These are phyloP conservation scores for Narcine bancroftii DNA, from an alignment of 2,113 vertebrate species.

Conservation along the genomic window DNA sequence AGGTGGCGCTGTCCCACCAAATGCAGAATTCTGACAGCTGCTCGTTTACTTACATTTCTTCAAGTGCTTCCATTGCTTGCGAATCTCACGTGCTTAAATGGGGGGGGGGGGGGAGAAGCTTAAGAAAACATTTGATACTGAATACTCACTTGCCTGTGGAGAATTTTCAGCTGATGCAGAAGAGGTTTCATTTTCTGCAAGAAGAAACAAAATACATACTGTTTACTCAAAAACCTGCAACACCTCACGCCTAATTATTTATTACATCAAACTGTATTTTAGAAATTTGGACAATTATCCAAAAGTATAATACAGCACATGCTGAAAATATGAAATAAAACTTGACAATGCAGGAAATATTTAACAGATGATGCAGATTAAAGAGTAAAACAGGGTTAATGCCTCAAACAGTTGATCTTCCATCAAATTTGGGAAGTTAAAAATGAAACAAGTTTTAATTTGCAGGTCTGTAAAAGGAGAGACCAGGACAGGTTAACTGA, in stretches of 20 bases:
- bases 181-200: conserved; percentile 67
- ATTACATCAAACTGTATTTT: conserved; percentile 6
- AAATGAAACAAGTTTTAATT: too few relatives aligned
- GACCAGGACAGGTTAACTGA: too few relatives aligned
- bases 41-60: background rate
- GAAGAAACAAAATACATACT: conserved; percentile 41
- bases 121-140: background rate
- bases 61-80: background rate
- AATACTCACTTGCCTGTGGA: conserved; percentile 68
- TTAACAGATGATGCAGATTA: too few relatives aligned
- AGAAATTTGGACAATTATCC: background rate
- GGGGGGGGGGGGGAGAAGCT: too few relatives aligned
- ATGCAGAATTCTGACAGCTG: background rate
- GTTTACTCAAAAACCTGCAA: background rate
- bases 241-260: background rate
- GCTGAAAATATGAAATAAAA: too few relatives aligned
- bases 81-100: background rate
- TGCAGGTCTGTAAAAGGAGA: too few relatives aligned
- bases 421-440: too few relatives aligned
- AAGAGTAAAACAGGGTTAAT: too few relatives aligned
- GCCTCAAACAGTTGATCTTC: too few relatives aligned
- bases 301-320: background rate
- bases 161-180: conserved; percentile 68
- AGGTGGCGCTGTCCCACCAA: background rate
- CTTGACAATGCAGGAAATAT: too few relatives aligned